Conservation (phyloP, 30 jellyfish, hydroid and myxozoan genomes). For the Chironex yamaguchii region DNA sequence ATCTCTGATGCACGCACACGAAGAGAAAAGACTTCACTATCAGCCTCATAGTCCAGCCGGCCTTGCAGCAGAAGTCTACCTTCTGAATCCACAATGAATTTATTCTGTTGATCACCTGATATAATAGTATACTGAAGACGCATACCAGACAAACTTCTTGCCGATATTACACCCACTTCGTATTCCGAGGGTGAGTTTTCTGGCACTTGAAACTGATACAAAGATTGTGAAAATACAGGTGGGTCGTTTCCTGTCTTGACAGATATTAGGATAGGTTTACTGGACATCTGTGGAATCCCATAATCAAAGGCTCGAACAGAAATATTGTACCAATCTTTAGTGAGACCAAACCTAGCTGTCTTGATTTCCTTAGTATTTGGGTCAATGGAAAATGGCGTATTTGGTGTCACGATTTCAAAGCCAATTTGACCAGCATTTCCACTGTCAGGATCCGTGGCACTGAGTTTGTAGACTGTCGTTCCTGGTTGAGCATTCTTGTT, state of each 20-base stretch:
- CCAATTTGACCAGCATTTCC: constrained; percentile 91
- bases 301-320: constrained; percentile 83
- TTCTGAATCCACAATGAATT: constrained; percentile 77
- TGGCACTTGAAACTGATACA: constrained; percentile 84
- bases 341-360: constrained; percentile 64
- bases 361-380: constrained; percentile 85
- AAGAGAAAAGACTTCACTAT: constrained; percentile 59
- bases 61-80: constrained; percentile 86
- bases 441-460: constrained; percentile 88
- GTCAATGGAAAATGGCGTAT: constrained; percentile 88
- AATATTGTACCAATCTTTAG: constrained; percentile 76
- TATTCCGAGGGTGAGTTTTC: constrained; percentile 83
- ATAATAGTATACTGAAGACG: constrained; percentile 71
- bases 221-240: constrained; percentile 64
- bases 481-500: constrained; percentile 96
- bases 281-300: constrained; percentile 84
- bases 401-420: constrained; percentile 65
- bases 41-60: constrained; percentile 83
- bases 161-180: constrained; percentile 75
- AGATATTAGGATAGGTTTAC: constrained; percentile 48
- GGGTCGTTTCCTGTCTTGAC: constrained; percentile 91
- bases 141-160: constrained; percentile 94
- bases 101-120: constrained; percentile 80
- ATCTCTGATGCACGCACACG: constrained; percentile 85
- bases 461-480: constrained; percentile 76